Base-by-base conservation (phyloP, 1,140 invertebrate species). In the Drosophila subobscura region DNA sequence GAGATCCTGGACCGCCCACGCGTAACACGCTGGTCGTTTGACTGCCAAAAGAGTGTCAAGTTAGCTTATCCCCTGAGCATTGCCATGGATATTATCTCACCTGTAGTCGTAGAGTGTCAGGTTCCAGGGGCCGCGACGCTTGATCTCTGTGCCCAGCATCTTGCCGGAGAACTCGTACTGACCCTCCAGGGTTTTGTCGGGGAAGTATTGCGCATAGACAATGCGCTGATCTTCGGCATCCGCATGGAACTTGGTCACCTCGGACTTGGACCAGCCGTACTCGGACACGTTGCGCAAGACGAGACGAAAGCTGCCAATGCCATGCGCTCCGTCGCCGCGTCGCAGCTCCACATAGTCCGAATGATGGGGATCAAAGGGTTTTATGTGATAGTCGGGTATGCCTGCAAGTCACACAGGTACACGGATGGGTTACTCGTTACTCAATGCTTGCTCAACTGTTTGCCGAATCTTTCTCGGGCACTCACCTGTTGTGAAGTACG, bases 201-300 rank as follows among this genome's bases (percentile, higher is more conserved):
- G 96, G 81, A 96, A 97, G 89, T 94, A 95, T 91, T 97, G 96
- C 0, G 95, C 94, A 77, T 96, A 96, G 45, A 95, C 93, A 2
- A 96, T 94, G 22, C 92, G 92, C 23, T 94, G 90, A 56, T 94
- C 94, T 14, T 93, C 92, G 81, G 93, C 92, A 72, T 95, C 94
- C n/a, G 92, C 95, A 85, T 95, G 96, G 91, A 96, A 96, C 92
- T 95, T 95, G 5, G 95, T 96, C 40, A 96, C 94, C 91, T 95
- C 95, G 6, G 96, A 96, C 1, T 92, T 80, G 0, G 94, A 93
- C 96, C 96, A 97, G 20, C 96, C 96, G 46, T 92, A 93, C 88
- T 97, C 96, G 8, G 93, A 95, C 1, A 96, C 94, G 81, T 96
- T 94, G 49, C 91, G 93, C 46, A 97, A 92, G n/a, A 93, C 94